Evolutionary conservation across 2,797 vertebrate species (phyloP).

Genomic region (Epinephelus coioides): DNA sequence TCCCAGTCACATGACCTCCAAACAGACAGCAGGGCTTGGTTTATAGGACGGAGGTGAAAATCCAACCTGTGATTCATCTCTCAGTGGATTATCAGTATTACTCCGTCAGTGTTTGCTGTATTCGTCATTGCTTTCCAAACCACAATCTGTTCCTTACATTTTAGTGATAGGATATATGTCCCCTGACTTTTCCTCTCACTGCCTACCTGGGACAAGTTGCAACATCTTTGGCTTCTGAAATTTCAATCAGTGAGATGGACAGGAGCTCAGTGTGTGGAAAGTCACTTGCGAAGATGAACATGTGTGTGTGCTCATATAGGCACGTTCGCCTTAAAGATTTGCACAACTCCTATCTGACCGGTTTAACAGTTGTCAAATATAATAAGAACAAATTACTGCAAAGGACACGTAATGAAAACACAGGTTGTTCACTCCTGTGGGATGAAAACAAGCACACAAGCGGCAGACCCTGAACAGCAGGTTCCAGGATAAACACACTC

Average conservation of each 20-base stretch:
- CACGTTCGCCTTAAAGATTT: slow-evolving; percentile 25
- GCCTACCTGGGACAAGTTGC: slow-evolving; percentile 72
- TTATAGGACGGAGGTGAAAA: slow-evolving; percentile 64
- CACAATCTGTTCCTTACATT: slow-evolving; percentile 7
- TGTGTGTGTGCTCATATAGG: slow-evolving; percentile 28
- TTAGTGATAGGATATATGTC: slow-evolving; percentile 6
- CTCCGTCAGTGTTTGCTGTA: slow-evolving; percentile 20
- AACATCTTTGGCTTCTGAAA: slow-evolving; percentile 74
- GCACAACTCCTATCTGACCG: slow-evolving; percentile 26
- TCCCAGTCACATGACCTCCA: slow-evolving; percentile 76
- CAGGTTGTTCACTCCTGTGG: slow-evolving; percentile 24
- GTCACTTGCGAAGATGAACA: not conserved
- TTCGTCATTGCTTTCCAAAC: slow-evolving; percentile 53
- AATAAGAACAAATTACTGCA: slow-evolving; percentile 49
- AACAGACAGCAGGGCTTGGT: slow-evolving; percentile 61
- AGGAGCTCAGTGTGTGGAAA: slow-evolving; percentile 49
- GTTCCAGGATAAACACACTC: slow-evolving; percentile 74
- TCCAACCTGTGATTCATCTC: slow-evolving; percentile 63
- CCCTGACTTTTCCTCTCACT: slow-evolving; percentile 13
- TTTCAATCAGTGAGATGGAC: slow-evolving; percentile 67
- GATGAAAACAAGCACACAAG: slow-evolving; percentile 30
- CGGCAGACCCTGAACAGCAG: slow-evolving; percentile 66
- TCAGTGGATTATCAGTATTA: slow-evolving; percentile 43
- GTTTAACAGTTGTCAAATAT: slow-evolving; percentile 41
- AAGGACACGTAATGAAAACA: slow-evolving; percentile 46